A percentile compares a stretch with the other conserved stretches of the same genome.
phyloP scores from a whole-genome alignment of 2,113 vertebrate species.

The Ariopsis seemanni region DNA sequence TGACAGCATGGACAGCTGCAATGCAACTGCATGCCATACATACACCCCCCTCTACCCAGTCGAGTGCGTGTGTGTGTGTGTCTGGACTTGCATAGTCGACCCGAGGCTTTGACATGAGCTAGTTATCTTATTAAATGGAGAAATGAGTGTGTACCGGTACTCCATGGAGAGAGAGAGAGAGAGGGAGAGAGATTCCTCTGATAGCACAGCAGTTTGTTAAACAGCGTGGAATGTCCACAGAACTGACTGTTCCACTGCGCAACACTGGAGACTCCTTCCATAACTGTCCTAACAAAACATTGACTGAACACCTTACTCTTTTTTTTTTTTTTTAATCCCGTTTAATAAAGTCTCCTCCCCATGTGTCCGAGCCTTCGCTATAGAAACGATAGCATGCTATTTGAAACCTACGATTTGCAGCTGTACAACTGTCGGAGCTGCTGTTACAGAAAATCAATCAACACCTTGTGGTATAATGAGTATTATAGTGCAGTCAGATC shows the following conservation, averaged over 20 bases:
- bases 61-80: neutral
- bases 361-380: neutral
- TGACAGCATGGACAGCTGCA: constrained; percentile 61
- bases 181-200: neutral
- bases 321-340: neutral
- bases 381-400: neutral
- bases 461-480: neutral
- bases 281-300: neutral
- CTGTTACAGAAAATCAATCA: neutral
- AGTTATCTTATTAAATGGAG: constrained; percentile 17
- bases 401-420: neutral
- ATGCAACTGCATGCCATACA: constrained; percentile 51
- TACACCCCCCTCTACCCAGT: neutral
- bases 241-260: neutral
- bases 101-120: constrained; percentile 30
- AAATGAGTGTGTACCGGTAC: neutral
- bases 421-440: neutral
- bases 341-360: neutral
- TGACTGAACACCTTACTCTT: neutral
- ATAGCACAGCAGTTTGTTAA: neutral
- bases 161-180: neutral
- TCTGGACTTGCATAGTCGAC: neutral
- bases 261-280: neutral
- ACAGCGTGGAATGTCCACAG: neutral
- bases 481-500: no score